phyloP scores from a whole-genome alignment of 2,113 vertebrate species.

The Neodontobutis hainanensis region DNA sequence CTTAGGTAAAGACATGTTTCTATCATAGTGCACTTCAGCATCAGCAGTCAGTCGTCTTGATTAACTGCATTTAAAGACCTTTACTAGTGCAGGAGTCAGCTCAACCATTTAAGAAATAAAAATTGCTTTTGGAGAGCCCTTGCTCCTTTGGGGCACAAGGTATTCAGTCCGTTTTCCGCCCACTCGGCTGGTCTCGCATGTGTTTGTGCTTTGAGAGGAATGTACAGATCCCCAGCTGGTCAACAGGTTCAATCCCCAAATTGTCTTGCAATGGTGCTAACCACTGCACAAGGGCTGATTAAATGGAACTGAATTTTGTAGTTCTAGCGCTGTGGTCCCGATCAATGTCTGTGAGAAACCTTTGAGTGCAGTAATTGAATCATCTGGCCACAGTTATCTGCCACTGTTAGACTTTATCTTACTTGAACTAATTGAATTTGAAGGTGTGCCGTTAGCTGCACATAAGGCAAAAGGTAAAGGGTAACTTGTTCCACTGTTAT shows the following conservation, averaged over 20 bases:
- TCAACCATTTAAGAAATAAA: constrained; percentile 10
- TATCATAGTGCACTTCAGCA: constrained; percentile 8
- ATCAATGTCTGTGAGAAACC: constrained; percentile 32
- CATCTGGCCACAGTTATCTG: constrained; percentile 38
- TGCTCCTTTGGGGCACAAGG: not conserved
- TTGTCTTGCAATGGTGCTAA: not conserved
- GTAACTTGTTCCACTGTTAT: constrained; percentile 22
- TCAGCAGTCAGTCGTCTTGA: constrained; percentile 13
- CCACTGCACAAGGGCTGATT: constrained; percentile 1
- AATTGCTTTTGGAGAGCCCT: constrained; percentile 14
- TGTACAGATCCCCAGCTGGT: not conserved
- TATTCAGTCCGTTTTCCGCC: constrained; percentile 2
- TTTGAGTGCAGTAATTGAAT: constrained; percentile 46
- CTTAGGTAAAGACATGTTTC: not conserved
- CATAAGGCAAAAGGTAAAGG: constrained; percentile 12
- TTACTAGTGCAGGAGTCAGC: constrained; percentile 7
- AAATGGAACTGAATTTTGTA: constrained; percentile 18
- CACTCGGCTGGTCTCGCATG: constrained; percentile 8
- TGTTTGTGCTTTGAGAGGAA: constrained; percentile 15
- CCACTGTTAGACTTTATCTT: constrained; percentile 25
- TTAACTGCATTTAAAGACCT: constrained; percentile 11
- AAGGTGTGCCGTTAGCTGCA: constrained; percentile 37
- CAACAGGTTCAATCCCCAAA: not conserved
- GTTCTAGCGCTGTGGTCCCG: constrained; percentile 6
- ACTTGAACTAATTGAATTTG: constrained; percentile 56